Conservation (phyloP, 2,797 vertebrate genomes). For the Vultur gryphus region DNA sequence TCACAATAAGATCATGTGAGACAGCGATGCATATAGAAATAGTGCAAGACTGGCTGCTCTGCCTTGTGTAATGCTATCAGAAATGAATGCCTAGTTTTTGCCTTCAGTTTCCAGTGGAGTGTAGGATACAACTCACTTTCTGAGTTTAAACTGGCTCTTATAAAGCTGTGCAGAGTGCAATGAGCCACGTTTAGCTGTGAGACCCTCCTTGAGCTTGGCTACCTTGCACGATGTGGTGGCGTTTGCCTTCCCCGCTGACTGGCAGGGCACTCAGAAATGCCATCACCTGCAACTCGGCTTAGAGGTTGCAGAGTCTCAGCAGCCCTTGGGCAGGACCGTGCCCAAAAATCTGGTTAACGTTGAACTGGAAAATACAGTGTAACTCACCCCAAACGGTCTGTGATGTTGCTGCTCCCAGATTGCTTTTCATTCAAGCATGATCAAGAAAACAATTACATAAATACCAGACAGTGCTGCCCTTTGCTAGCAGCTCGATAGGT, state of each 20-base stretch:
- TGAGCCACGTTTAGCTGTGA: background rate
- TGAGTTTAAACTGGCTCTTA: background rate
- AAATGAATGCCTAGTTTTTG: background rate
- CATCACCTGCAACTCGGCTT: background rate
- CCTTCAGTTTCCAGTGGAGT: background rate
- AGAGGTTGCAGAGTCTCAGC: background rate
- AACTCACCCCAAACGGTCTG: background rate
- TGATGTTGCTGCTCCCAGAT: background rate
- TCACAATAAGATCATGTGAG: background rate
- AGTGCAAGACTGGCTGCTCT: background rate
- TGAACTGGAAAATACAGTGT: background rate
- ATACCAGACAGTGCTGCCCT: conserved; percentile 4
- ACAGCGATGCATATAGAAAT: background rate
- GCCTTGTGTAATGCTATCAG: background rate
- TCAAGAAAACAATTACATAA: conserved; percentile 27
- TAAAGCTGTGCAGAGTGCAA: background rate
- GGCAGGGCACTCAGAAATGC: background rate
- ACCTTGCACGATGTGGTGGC: rapidly evolving
- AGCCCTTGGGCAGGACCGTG: background rate
- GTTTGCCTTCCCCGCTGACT: rapidly evolving
- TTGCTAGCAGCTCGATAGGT: background rate
- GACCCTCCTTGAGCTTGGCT: background rate
- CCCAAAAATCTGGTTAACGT: background rate
- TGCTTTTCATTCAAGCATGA: background rate
- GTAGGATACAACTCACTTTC: background rate